These are phyloP conservation scores for Parthenolecanium corni DNA, from an alignment of 2,888 invertebrate species.

Conservation along the genomic window DNA sequence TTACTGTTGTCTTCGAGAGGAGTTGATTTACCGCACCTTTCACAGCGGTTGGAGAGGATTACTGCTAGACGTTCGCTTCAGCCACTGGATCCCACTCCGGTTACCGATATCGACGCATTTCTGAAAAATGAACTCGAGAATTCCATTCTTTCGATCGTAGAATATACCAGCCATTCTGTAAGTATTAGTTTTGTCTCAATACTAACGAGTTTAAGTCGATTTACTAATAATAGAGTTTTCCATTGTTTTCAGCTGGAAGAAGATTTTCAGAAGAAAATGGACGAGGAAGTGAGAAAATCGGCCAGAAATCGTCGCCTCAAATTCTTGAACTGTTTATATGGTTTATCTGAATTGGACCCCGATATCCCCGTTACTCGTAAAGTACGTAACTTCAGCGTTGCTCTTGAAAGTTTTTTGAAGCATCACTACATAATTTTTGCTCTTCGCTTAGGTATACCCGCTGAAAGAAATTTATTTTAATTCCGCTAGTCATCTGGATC, in stretches of 20 bases:
- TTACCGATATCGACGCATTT: conserved; percentile 81
- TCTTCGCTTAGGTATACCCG: conserved; percentile 17
- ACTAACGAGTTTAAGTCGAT: background rate
- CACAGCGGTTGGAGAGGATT: conserved; percentile 63
- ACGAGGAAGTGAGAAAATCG: conserved; percentile 7
- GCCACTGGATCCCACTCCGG: conserved; percentile 78
- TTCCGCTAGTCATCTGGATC: conserved; percentile 36
- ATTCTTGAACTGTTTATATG: conserved; percentile 22
- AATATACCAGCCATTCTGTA: conserved; percentile 76
- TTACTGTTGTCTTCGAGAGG: conserved; percentile 82
- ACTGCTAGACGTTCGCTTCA: conserved; percentile 60
- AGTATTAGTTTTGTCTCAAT: conserved; percentile 36
- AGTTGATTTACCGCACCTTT: conserved; percentile 84
- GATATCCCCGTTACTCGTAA: conserved; percentile 18
- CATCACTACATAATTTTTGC: background rate
- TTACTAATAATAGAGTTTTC: background rate
- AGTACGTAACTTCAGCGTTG: background rate
- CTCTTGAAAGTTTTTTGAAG: background rate
- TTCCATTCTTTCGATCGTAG: conserved; percentile 80
- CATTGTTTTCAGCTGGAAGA: conserved; percentile 8
- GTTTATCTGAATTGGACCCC: conserved; percentile 19
- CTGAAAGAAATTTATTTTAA: conserved; percentile 22
- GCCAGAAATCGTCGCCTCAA: conserved; percentile 12
- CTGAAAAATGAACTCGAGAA: conserved; percentile 88
- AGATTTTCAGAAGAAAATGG: conserved; percentile 12